Conservation (phyloP, 1,140 invertebrate genomes). For the Amyelois transitella region DNA sequence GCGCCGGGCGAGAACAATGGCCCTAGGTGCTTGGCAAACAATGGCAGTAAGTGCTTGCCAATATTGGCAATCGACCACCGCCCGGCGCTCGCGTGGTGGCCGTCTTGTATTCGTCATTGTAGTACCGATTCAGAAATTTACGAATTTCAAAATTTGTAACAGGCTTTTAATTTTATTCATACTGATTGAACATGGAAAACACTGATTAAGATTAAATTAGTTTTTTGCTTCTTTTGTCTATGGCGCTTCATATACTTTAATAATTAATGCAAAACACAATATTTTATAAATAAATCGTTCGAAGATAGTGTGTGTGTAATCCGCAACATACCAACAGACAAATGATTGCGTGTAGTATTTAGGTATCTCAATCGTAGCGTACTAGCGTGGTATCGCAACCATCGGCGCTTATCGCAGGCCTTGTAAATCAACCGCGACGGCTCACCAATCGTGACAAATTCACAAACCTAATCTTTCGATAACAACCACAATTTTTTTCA, state of each 20-base stretch:
- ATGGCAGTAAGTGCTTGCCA: conserved; percentile 22
- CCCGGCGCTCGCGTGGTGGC: conserved; percentile 8
- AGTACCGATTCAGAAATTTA: background rate
- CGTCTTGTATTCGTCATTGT: background rate
- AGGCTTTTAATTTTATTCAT: too few species aligned
- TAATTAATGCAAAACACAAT: conserved; percentile 2
- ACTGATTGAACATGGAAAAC: too few species aligned
- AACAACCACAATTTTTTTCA: conserved; percentile 26
- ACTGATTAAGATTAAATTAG: too few species aligned
- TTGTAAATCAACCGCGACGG: conserved; percentile 58
- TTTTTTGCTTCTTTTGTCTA: too few species aligned
- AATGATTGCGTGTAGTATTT: background rate
- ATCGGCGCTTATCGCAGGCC: conserved; percentile 35
- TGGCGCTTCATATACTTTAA: too few species aligned
- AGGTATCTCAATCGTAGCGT: conserved; percentile 2
- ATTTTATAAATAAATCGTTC: background rate
- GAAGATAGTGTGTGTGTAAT: background rate
- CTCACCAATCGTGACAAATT: conserved; percentile 63
- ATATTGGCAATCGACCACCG: conserved; percentile 35
- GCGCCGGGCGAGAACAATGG: conserved; percentile 59
- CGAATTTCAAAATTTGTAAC: background rate
- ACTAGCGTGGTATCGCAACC: conserved; percentile 7
- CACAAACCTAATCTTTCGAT: conserved; percentile 57
- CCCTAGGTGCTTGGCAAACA: background rate
- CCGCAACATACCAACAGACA: conserved; percentile 6